These are phyloP conservation scores for Entomobrya multifasciata DNA, from an alignment of 2,888 invertebrate species.

Conservation along the genomic window DNA sequence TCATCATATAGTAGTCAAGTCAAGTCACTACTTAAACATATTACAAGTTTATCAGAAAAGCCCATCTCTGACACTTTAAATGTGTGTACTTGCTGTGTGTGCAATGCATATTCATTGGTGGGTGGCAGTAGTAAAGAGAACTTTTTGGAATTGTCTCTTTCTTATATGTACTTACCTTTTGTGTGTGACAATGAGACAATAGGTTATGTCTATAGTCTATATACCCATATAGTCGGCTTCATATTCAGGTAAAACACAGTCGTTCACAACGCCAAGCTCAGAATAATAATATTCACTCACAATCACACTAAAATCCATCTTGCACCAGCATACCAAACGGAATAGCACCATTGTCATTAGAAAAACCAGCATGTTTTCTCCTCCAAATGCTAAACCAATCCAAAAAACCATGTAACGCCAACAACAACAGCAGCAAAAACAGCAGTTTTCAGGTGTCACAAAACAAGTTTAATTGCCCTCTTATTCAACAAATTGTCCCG, in stretches of 20 bases:
- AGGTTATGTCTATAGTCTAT: slow-evolving; percentile 1
- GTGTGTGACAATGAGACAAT: slow-evolving; percentile 65
- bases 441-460: slow-evolving; percentile 64
- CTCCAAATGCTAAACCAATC: too few species aligned
- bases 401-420: too few species aligned
- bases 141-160: slow-evolving; percentile 33
- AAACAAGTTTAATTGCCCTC: slow-evolving; percentile 67
- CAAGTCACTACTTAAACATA: slow-evolving; percentile 45
- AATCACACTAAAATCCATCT: slow-evolving; percentile 33
- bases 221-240: slow-evolving; percentile 15
- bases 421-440: slow-evolving; percentile 41
- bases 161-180: too few species aligned
- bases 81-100: slow-evolving; percentile 65
- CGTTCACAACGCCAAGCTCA: not conserved
- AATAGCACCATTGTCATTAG: too few species aligned
- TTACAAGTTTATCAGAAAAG: slow-evolving; percentile 62
- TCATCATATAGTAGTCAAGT: too few species aligned
- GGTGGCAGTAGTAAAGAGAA: slow-evolving; percentile 49
- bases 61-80: slow-evolving; percentile 68
- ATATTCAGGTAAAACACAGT: slow-evolving; percentile 9
- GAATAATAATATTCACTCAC: slow-evolving; percentile 39
- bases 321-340: too few species aligned
- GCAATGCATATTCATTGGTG: slow-evolving; percentile 52
- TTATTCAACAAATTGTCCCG: slow-evolving; percentile 67
- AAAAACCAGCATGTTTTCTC: slow-evolving; percentile 17